Percentiles rank a stretch among this genome's conserved stretches.
phyloP scores from a whole-genome alignment of 2,888 invertebrate species.

The Lasiommata megera region DNA sequence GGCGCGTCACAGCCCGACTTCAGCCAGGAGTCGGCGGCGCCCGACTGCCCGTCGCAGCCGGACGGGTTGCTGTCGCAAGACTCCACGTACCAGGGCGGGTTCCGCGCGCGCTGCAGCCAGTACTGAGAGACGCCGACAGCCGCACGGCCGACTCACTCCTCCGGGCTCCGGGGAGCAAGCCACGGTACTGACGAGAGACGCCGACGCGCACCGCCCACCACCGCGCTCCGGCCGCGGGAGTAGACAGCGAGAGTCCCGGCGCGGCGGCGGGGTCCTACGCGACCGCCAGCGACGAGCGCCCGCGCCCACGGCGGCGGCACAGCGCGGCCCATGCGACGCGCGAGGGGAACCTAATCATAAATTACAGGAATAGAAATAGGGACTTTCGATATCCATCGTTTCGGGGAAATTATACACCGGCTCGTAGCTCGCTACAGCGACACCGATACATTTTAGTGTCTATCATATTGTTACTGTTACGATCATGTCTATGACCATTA shows the following conservation, averaged over 20 bases:
- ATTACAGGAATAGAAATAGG: conserved; percentile 58
- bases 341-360: conserved; percentile 45
- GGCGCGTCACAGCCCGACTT: conserved; percentile 87
- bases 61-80: conserved; percentile 97
- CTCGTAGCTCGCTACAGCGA: conserved; percentile 18
- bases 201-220: conserved; percentile 34
- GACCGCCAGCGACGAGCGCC: neutral
- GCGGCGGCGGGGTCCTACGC: neutral
- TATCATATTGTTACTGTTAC: neutral
- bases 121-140: conserved; percentile 93
- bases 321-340: conserved; percentile 42
- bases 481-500: conserved; percentile 22
- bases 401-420: conserved; percentile 20
- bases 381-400: conserved; percentile 17
- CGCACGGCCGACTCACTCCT: conserved; percentile 65
- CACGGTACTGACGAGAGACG: conserved; percentile 50
- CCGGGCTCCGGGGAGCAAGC: conserved; percentile 39
- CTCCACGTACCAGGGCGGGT: conserved; percentile 90
- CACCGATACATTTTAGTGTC: conserved; percentile 4
- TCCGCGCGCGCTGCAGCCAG: conserved; percentile 85
- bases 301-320: conserved; percentile 8
- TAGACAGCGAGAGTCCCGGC: conserved; percentile 5
- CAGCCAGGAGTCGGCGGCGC: conserved; percentile 91
- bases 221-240: conserved; percentile 44
- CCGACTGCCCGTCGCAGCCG: conserved; percentile 95